phyloP scores from a whole-genome alignment of 2,888 invertebrate species.

The Drosophila maculinotata region DNA sequence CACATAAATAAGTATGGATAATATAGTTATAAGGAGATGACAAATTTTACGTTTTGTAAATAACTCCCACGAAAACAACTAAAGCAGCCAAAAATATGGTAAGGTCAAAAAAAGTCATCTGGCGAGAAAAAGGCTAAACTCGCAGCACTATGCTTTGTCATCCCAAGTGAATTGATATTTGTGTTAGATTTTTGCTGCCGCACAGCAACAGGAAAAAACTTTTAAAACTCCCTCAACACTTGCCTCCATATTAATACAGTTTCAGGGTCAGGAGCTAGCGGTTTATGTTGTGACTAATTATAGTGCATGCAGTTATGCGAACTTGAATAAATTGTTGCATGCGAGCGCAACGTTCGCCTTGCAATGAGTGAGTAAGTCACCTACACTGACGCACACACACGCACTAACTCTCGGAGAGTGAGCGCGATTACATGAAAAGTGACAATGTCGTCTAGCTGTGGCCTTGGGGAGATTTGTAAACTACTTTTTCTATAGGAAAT shows the following conservation, averaged over 20 bases:
- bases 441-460: slow-evolving; percentile 57
- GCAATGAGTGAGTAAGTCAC: slow-evolving; percentile 43
- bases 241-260: background rate
- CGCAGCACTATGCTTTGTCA: background rate
- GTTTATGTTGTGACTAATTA: slow-evolving; percentile 49
- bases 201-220: slow-evolving; percentile 62
- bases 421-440: slow-evolving; percentile 44
- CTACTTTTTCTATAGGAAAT: slow-evolving; percentile 58
- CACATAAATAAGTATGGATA: no score
- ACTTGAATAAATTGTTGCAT: slow-evolving; percentile 52
- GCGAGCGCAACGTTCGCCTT: slow-evolving; percentile 24
- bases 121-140: background rate
- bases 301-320: slow-evolving; percentile 68
- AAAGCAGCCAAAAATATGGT: no score
- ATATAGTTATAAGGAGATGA: no score
- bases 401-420: slow-evolving; percentile 4
- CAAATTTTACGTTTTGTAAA: no score
- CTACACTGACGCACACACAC: slow-evolving; percentile 16
- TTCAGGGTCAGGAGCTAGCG: slow-evolving; percentile 51
- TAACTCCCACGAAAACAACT: no score
- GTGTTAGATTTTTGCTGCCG: slow-evolving; percentile 49
- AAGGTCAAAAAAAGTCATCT: background rate
- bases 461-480: slow-evolving; percentile 63
- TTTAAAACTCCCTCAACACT: background rate
- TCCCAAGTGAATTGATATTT: slow-evolving; percentile 14